Base-by-base conservation (phyloP, 1,140 invertebrate genomes). In the Diploscapter pachys region DNA sequence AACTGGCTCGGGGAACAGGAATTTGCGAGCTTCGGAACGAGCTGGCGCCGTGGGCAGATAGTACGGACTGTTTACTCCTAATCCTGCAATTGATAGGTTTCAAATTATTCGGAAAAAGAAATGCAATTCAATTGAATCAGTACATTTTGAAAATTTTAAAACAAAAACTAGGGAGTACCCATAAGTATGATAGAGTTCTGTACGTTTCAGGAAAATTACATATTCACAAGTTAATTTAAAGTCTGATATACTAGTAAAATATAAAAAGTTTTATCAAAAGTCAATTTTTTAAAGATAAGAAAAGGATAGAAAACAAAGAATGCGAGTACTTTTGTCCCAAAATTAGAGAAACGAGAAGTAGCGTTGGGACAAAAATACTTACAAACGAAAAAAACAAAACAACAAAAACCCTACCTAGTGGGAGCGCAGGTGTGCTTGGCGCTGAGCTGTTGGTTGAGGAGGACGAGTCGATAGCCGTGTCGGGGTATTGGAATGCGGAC, bases 371-470 rank as follows among this genome's bases (percentile, higher is more conserved):
- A 3, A 48, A 63, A 48, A 31, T 31, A 31, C 31, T 31, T 31
- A 31, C 31, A 54, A 13, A 64, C 11, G 8, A 11, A 63, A 31
- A 48, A 31, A 55, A 71, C 3, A 73, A 9, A 73, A 9, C n/a
- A 56, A 69, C 52, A 55, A 69, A 8, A 64, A 64, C 13, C 52
- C 13, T 66, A 54, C 67, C 67, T 6, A 55, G 61, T 2, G 61
- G 61, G 9, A 73, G n/a, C 55, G 73, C 77, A n/a, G 77, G 77
- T 6, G 77, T 78, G 9, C 69, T 73, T 2, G 77, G 77, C 13
- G 77, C 71, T 5, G 77, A 78, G 56, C 77, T 78, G 55, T 78
- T 78, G 6, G 77, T 78, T 4, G 77, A 78, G 64, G 68, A 72
- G 3, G 62, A 67, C 49, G 67, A 72, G 57, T 78, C 77, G 56